These are phyloP conservation scores for Coranthus polyacanthus DNA, from an alignment of 2,797 vertebrate species.

Conservation along the genomic window DNA sequence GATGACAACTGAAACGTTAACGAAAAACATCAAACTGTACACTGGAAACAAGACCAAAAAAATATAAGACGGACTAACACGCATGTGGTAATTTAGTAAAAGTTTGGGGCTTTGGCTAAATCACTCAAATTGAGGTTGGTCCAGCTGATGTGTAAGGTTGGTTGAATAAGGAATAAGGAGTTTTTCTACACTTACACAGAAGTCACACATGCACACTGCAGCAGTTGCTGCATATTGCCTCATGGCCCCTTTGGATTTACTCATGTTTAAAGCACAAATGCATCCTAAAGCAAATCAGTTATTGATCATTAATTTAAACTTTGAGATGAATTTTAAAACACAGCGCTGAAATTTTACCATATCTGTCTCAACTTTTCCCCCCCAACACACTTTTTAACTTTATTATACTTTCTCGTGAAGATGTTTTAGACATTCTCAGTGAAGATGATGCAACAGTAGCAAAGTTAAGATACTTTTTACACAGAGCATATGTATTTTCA, in stretches of 20 bases:
- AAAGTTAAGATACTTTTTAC: conserved; percentile 12
- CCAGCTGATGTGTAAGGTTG: conserved; percentile 4
- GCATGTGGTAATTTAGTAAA: background rate
- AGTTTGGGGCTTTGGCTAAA: conserved; percentile 3
- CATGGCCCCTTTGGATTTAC: conserved; percentile 60
- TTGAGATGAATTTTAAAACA: conserved; percentile 31
- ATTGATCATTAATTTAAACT: conserved; percentile 78
- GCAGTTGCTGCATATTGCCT: conserved; percentile 72
- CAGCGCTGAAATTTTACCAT: conserved; percentile 15
- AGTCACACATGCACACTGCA: conserved; percentile 33
- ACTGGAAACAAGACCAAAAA: background rate
- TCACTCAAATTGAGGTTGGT: conserved; percentile 3
- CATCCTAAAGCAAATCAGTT: conserved; percentile 53
- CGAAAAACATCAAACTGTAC: background rate
- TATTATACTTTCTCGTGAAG: conserved; percentile 29
- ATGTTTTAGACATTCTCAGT: conserved; percentile 9
- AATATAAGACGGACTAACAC: background rate
- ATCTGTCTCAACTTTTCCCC: conserved; percentile 30
- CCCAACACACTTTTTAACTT: conserved; percentile 12
- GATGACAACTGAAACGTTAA: background rate
- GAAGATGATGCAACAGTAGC: conserved; percentile 58
- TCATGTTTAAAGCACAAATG: conserved; percentile 75
- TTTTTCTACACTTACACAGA: conserved; percentile 16
- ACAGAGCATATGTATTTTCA: too few species aligned
- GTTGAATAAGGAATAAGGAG: background rate